phyloP scores from a whole-genome alignment of 1,140 invertebrate genomes.

The Drosophila rhopaloa region DNA sequence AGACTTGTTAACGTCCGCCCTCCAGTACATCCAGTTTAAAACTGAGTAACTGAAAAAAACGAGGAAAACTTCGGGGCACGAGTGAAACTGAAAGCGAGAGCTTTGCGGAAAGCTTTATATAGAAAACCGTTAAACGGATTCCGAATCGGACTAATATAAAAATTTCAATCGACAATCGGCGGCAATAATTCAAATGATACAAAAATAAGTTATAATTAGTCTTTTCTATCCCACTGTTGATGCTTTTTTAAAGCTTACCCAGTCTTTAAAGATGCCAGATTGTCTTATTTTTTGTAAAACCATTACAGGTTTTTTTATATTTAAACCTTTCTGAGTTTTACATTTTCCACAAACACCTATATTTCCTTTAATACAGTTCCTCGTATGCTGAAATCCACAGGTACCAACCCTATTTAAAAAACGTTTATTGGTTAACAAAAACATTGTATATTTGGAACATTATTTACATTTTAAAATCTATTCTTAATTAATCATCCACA shows the following conservation, averaged over 20 bases:
- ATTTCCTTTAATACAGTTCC: too few relatives aligned
- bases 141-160: background rate
- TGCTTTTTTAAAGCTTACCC: slow-evolving; percentile 28
- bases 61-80: slow-evolving; percentile 12
- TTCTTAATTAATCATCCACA: background rate
- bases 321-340: too few relatives aligned
- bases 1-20: slow-evolving; percentile 34
- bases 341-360: too few relatives aligned
- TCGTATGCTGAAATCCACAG: too few relatives aligned
- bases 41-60: slow-evolving; percentile 35
- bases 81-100: slow-evolving; percentile 25
- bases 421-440: slow-evolving; percentile 5
- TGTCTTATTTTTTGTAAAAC: slow-evolving; percentile 10
- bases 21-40: slow-evolving; percentile 34
- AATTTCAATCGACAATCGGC: background rate
- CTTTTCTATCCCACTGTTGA: background rate
- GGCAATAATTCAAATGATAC: slow-evolving; percentile 14
- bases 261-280: background rate
- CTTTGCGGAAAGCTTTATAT: slow-evolving; percentile 8
- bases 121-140: slow-evolving; percentile 10
- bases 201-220: background rate
- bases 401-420: background rate
- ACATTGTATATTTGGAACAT: slow-evolving; percentile 20
- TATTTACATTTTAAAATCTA: slow-evolving; percentile 2
- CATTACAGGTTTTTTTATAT: background rate